Evolutionary conservation across 2,113 vertebrate species (phyloP), one percentile per base, ranked within the genome.

Genomic region (Hippopotamus amphibius): DNA sequence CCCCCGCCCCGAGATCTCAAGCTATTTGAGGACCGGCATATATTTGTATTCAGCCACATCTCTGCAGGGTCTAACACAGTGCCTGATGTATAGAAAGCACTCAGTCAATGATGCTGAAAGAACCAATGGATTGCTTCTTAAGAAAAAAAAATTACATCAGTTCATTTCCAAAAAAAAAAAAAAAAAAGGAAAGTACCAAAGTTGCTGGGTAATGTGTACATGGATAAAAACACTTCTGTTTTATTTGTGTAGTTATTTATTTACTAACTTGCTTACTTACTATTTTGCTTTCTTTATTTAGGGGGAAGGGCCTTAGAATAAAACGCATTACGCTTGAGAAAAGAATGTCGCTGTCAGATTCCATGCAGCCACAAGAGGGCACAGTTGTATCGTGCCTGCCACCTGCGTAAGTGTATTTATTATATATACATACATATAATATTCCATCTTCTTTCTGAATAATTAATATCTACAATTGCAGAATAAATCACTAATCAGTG

Each of bases 281-380:
- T 33, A 19, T n/a, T 72, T 65, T 77, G 43, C 33, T 93, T 63
- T 71, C 30, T 91, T 90, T 63, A n/a, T 69, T 72, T 59, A 2
- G 21, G n/a, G 28, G 6, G 9, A 88, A 53, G 21, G 4, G 1
- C 33, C 3, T 12, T 63, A 50, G 48, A n/a, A 63, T 57, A 79
- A 66, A 93, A 86, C 28, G 63, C 63, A 37, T 37, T 65, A 24
- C 7, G 1, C 13, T 1, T 30, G 6, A 76, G 30, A 89, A 88
- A 57, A 63, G 37, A 93, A 30, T 13, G 1, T 5, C 0, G 1
- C 11, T 28, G 66, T 30, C 65, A 68, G 53, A 19, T 0, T n/a
- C 50, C 7, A 17, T 28, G 8, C 26, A 3, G 46, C 98, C 98
- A 98, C 98, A 72, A 0, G 98, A 95, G 95, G 98, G 98, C 98